Base-by-base conservation (phyloP, 2,888 invertebrate species). In the Amblyjoppa fuscipennis region DNA sequence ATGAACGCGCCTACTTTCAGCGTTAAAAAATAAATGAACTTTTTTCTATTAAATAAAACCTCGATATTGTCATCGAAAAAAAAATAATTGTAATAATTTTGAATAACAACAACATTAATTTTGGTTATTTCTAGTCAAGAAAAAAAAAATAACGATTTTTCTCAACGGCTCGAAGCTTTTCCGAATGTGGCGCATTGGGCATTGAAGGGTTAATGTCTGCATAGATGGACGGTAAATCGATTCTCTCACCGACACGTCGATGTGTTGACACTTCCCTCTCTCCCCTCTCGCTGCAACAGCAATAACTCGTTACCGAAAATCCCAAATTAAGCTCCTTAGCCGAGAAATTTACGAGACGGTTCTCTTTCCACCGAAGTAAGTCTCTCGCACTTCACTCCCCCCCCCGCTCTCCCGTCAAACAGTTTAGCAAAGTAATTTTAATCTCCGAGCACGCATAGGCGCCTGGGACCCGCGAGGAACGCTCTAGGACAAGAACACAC, bases 271-370 rank as follows among this genome's bases (percentile, higher is more conserved):
- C 91, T 92, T 90, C 90, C 59, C 64, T 51, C 53, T 45, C 38
- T 34, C 38, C 41, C 74, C 25, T 31, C 25, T n/a, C 59, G 49
- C 74, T 59, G 49, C 69, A 38, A 11, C 77, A 41, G 81, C 92
- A 93, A 92, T 93, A 93, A 93, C 93, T 94, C 93, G 93, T 94
- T 94, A 93, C 92, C 91, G 93, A 93, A 93, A 93, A 94, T 93
- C 93, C 88, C 91, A 92, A 93, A 94, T 93, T 94, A 94, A 94
- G 94, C 94, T 93, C 89, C 94, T 94, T 94, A 94, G 90, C 90
- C 89, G 90, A 91, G 91, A 93, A 93, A 93, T 93, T 93, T 93
- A 92, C 93, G 92, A 93, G 93, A 93, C 92, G 89, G 89, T 87
- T 88, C 87, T 78, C 86, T 81, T 88, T 85, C 87, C 85, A 73